Conservation (phyloP, 1,140 invertebrate genomes). For the Argopecten irradians region DNA sequence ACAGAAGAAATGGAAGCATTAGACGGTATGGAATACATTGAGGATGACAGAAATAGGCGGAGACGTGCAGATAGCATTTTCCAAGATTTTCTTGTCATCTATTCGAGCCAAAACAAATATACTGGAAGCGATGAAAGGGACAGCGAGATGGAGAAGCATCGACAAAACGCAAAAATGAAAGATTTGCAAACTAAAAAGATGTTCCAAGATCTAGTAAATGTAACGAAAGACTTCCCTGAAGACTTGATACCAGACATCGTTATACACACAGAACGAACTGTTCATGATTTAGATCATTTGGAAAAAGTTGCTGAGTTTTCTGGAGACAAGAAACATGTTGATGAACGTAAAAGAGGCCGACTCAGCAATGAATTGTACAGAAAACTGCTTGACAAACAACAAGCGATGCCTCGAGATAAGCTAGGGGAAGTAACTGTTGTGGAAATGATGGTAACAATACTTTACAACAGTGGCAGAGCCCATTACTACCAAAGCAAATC, state of each 20-base stretch:
- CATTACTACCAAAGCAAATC: background rate
- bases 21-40: background rate
- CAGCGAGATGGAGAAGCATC: background rate
- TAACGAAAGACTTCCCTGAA: background rate
- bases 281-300: background rate
- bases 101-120: background rate
- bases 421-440: background rate
- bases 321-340: background rate
- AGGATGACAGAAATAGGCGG: background rate
- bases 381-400: background rate
- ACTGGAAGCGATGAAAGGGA: no score
- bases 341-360: background rate
- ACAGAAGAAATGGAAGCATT: background rate
- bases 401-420: background rate
- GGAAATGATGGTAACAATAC: background rate
- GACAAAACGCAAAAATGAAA: background rate
- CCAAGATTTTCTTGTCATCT: background rate
- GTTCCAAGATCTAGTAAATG: background rate
- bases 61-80: background rate
- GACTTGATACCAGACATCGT: background rate
- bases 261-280: background rate
- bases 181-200: background rate
- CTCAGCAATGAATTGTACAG: background rate
- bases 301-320: background rate
- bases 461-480: background rate